Evolutionary conservation across 2,797 vertebrate genomes (phyloP), one percentile per base, ranked within the genome.

Genomic region (Myioborus melanocephalus): DNA sequence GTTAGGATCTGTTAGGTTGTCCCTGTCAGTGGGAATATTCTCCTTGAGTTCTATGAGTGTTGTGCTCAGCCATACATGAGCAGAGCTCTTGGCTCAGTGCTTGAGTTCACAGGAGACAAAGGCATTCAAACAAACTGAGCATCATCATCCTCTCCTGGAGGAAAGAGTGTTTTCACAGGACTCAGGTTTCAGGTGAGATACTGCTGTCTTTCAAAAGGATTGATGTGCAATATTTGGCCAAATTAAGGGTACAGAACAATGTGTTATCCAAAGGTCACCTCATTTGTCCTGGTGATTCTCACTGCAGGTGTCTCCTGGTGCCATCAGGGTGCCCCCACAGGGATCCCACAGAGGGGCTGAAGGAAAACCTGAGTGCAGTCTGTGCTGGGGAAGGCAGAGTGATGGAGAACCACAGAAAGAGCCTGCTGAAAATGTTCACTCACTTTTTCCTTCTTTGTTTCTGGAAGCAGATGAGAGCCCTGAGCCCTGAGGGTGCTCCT

Each of bases 11-110:
- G 3, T 27, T 68, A 49, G 39, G 24, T 17, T 76, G 50, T 8
- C 10, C 4, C 56, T 61, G 39, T 41, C 75, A 46, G 5, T 26
- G 34, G 64, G 39, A 61, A 43, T 35, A 22, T 78, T 59, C 26
- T 47, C 15, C 27, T 34, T 23, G 43, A 68, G 18, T 37, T 13
- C 28, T 6, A 0, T 0, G 19, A 43, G 12, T 2, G 2, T 2
- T 52, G 50, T 17, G 46, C 55, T 66, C 37, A 55, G 55, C 32
- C 32, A 18, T 0, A 3, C 0, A 0, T 12, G 61, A 81, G 26
- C 57, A 34, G 43, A 76, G 30, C 32, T 81, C 39, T 44, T 37
- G 37, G 41, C 46, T 75, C 28, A 19, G 37, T 16, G n/a, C 7
- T 3, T 5, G 41, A 12, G 26, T 7, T 52, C 3, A 2, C 7